phyloP scores from a whole-genome alignment of 2,888 invertebrate species.

The Sarcophaga caerulescens region DNA sequence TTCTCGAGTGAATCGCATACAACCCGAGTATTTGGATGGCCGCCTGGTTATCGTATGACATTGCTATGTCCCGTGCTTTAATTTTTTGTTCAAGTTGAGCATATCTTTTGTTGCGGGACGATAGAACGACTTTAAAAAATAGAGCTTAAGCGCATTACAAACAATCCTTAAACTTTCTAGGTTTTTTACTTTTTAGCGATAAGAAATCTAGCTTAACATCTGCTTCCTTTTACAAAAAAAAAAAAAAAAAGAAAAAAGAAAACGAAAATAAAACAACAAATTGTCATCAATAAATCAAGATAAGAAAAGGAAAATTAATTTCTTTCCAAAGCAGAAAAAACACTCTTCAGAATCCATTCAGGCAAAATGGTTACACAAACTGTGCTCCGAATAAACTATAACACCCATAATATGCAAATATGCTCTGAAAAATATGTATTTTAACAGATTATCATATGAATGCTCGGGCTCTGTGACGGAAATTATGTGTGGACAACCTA shows the following conservation, averaged over 20 bases:
- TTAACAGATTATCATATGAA: constrained; percentile 63
- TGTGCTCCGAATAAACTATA: constrained; percentile 5
- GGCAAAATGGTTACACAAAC: constrained; percentile 58
- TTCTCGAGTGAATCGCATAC: too few species aligned
- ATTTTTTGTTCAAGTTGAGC: too few species aligned
- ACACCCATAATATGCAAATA: constrained; percentile 59
- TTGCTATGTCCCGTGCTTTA: neutral
- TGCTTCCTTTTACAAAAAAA: constrained; percentile 54
- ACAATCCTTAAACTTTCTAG: neutral
- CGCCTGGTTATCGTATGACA: too few species aligned
- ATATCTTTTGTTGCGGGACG: too few species aligned
- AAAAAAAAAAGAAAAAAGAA: neutral
- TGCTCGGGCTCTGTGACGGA: constrained; percentile 38
- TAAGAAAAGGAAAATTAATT: constrained; percentile 38
- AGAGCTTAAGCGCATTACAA: neutral
- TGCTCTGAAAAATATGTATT: constrained; percentile 12
- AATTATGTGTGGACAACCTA: constrained; percentile 64
- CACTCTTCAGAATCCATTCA: constrained; percentile 62
- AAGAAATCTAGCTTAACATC: constrained; percentile 47
- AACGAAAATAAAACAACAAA: constrained; percentile 39
- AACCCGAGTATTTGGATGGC: too few species aligned
- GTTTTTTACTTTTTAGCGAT: neutral
- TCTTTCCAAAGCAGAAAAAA: constrained; percentile 10
- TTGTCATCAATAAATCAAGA: constrained; percentile 70
- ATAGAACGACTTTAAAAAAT: too few species aligned